phyloP scores from a whole-genome alignment of 2,888 invertebrate species.

The Agonopterix arenella region DNA sequence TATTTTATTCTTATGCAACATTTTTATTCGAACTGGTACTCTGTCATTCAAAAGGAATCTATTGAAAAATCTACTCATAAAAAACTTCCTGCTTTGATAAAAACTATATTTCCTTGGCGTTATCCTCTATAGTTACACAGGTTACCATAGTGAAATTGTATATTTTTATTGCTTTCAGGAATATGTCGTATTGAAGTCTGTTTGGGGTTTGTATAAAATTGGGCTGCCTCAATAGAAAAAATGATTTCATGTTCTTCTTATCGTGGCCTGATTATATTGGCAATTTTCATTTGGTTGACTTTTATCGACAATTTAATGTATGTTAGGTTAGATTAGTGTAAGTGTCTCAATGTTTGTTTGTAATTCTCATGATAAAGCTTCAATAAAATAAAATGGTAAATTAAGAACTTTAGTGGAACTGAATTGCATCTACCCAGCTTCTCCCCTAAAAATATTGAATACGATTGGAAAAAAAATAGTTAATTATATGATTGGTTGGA shows the following conservation, averaged over 20 bases:
- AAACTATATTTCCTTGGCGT: not conserved
- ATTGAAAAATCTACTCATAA: slow-evolving; percentile 33
- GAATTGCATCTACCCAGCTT: too few relatives aligned
- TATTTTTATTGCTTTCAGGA: slow-evolving; percentile 58
- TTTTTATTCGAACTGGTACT: too few relatives aligned
- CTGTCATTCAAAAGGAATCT: not conserved
- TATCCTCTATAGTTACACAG: not conserved
- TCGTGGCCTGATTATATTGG: slow-evolving; percentile 23
- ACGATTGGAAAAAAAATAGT: too few relatives aligned
- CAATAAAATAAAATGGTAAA: slow-evolving; percentile 34
- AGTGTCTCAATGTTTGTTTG: slow-evolving; percentile 47
- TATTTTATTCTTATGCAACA: too few relatives aligned
- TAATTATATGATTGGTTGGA: too few relatives aligned
- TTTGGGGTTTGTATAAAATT: slow-evolving; percentile 49
- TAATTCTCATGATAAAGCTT: slow-evolving; percentile 37
- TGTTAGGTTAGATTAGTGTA: slow-evolving; percentile 53
- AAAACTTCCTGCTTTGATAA: too few relatives aligned
- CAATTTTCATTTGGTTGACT: slow-evolving; percentile 35
- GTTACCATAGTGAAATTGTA: slow-evolving; percentile 30
- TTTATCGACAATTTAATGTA: slow-evolving; percentile 45
- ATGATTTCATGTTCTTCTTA: slow-evolving; percentile 39
- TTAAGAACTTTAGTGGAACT: not conserved
- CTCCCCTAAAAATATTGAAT: too few relatives aligned
- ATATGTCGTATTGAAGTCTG: slow-evolving; percentile 47
- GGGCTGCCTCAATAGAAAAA: slow-evolving; percentile 43